Evolutionary conservation across 2,888 invertebrate genomes (phyloP), one percentile per base, ranked within the genome.

Genomic region (Macaria notata): DNA sequence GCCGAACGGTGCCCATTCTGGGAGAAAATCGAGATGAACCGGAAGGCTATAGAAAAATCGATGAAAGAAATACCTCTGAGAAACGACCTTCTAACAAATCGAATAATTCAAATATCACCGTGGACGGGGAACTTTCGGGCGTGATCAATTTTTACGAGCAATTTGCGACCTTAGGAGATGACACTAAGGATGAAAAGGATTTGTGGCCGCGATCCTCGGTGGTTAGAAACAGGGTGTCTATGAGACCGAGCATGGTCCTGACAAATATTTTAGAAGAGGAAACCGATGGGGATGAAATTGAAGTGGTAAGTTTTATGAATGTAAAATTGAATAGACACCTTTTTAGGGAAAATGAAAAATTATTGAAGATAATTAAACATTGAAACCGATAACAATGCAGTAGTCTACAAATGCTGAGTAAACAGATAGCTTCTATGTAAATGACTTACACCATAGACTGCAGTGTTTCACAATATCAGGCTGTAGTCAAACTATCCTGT

Each of bases 81-180:
- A 68, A 68, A 56, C 54, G 61, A 5, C 58, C 50, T 52, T 62
- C 58, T 5, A 58, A 50, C 49, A 58, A 53, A 45, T 59, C 59
- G 8, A 51, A 54, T 45, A 51, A 55, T 7, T 76, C 75, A 49
- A 70, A 47, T 38, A 64, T 71, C 8, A 75, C 62, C 56, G 65
- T 71, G 29, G 84, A 83, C 36, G 82, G 76, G n/a, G 85, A 86
- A 48, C 59, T 83, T 5, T 67, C 71, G 9, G 81, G 78, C 9
- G 80, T 78, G 8, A 78, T 81, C 19, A 84, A 91, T 64, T 90
- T 92, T 68, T 90, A 90, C 61, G 92, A 92, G 61, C 92, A 92
- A 69, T 88, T 92, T 59, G 84, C 89, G 9, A 76, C 79, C 50
- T 69, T 87, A 41, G 75, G 69, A 7, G 87, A 88, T 67, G 86